These are phyloP conservation scores for Oncopeltus fasciatus DNA, from an alignment of 1,140 invertebrate genomes.

Conservation along the genomic window DNA sequence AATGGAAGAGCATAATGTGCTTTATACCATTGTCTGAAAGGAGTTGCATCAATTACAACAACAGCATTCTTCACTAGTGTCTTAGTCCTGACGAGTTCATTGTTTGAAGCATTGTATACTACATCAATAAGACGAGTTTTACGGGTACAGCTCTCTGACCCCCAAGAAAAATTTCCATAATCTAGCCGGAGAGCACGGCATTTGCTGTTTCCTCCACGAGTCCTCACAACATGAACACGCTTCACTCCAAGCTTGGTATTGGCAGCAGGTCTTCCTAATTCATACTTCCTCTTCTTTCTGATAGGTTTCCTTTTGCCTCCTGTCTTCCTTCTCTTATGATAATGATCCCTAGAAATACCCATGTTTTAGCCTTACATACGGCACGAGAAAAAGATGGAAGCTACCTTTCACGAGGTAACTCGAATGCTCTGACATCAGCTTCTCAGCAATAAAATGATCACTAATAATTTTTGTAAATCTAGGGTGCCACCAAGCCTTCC, in stretches of 20 bases:
- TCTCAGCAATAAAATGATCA: too few species aligned
- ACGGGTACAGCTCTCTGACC: constrained; percentile 78
- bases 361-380: too few species aligned
- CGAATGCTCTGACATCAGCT: too few species aligned
- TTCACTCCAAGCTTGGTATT: constrained; percentile 90
- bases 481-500: too few species aligned
- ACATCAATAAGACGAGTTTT: constrained; percentile 99
- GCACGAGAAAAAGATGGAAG: too few species aligned
- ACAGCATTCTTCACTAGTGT: constrained; percentile 98
- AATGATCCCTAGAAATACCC: constrained; percentile 97
- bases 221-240: constrained; percentile 76
- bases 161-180: constrained; percentile 94
- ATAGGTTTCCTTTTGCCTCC: constrained; percentile 65
- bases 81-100: constrained; percentile 97
- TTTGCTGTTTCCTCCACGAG: constrained; percentile 91
- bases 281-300: constrained; percentile 29
- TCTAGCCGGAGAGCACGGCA: constrained; percentile 91
- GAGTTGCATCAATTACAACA: constrained; percentile 92
- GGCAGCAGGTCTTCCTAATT: constrained; percentile 51
- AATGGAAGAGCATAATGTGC: constrained; percentile 86
- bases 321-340: constrained; percentile 96
- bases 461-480: too few species aligned
- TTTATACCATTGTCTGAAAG: constrained; percentile 99
- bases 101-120: constrained; percentile 98
- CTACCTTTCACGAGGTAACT: too few species aligned